Evolutionary conservation across 2,888 invertebrate genomes (phyloP).

Genomic region (Leucophenga maculata): DNA sequence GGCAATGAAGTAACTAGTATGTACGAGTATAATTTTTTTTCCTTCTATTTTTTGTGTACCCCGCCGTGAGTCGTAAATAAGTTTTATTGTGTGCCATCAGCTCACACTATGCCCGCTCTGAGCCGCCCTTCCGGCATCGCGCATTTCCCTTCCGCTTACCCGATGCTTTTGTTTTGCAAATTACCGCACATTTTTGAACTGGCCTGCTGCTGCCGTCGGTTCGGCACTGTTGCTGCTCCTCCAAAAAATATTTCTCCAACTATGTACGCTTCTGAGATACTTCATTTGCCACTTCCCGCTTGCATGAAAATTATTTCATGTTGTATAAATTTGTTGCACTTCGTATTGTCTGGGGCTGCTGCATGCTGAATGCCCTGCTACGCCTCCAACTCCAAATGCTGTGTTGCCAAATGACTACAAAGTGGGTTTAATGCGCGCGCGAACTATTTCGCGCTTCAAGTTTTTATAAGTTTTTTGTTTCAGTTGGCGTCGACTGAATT

Average conservation of each 20-base stretch:
- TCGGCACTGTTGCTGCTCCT: not conserved
- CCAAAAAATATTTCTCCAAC: not conserved
- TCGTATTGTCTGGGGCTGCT: constrained; percentile 12
- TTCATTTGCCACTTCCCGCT: not conserved
- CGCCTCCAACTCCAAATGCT: constrained; percentile 25
- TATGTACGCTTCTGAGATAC: constrained; percentile 4
- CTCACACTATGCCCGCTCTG: not conserved
- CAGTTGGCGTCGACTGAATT: constrained; percentile 53
- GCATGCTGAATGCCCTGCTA: not conserved
- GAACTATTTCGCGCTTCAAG: constrained; percentile 11
- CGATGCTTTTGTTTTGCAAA: constrained; percentile 64
- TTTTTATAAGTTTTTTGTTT: constrained; percentile 28
- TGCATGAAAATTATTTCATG: constrained; percentile 35
- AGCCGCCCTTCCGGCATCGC: constrained; percentile 20
- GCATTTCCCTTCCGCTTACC: constrained; percentile 36
- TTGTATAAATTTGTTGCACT: constrained; percentile 35
- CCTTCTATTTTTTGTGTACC: constrained; percentile 5
- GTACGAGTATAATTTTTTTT: not conserved
- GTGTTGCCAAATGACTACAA: constrained; percentile 62
- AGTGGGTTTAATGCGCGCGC: constrained; percentile 50
- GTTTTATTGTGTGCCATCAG: constrained; percentile 61
- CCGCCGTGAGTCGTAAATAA: constrained; percentile 66
- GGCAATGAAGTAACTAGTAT: constrained; percentile 58
- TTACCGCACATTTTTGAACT: constrained; percentile 45
- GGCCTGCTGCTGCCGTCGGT: constrained; percentile 22